Evolutionary conservation across 2,888 invertebrate species (phyloP).

Genomic region (Asteroscopus sphinx): DNA sequence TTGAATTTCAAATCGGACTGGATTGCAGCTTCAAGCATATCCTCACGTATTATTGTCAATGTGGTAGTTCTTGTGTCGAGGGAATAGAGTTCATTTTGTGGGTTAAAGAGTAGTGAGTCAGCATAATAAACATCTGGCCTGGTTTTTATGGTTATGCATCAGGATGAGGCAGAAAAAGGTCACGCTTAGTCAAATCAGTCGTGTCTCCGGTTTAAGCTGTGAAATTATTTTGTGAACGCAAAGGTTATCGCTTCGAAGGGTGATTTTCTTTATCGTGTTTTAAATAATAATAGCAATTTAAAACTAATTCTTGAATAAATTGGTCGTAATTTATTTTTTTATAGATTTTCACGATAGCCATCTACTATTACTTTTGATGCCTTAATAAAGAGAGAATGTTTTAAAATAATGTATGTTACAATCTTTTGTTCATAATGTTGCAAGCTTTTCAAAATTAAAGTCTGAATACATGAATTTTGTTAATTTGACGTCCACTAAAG

Average conservation of each 20-base stretch:
- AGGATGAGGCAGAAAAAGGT: slow-evolving; percentile 70
- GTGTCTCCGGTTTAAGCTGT: slow-evolving; percentile 34
- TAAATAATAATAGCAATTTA: slow-evolving; percentile 14
- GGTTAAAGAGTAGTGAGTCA: slow-evolving; percentile 73
- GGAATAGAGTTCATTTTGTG: slow-evolving; percentile 53
- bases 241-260: slow-evolving; percentile 28
- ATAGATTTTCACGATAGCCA: slow-evolving; percentile 14
- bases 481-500: too few relatives aligned
- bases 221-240: slow-evolving; percentile 49
- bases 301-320: slow-evolving; percentile 26
- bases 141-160: slow-evolving; percentile 72
- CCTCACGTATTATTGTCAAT: slow-evolving; percentile 56
- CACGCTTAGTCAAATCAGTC: slow-evolving; percentile 55
- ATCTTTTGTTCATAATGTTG: background rate
- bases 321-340: slow-evolving; percentile 24
- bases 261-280: slow-evolving; percentile 26
- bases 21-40: slow-evolving; percentile 59
- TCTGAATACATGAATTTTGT: too few relatives aligned
- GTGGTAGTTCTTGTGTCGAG: slow-evolving; percentile 32
- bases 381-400: slow-evolving; percentile 3
- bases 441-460: too few relatives aligned
- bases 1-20: slow-evolving; percentile 59
- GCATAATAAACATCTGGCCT: slow-evolving; percentile 79
- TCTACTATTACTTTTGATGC: slow-evolving; percentile 6
- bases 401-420: slow-evolving; percentile 4